Conservation (phyloP, 1,140 invertebrate species). For the Drosophila dunni region DNA sequence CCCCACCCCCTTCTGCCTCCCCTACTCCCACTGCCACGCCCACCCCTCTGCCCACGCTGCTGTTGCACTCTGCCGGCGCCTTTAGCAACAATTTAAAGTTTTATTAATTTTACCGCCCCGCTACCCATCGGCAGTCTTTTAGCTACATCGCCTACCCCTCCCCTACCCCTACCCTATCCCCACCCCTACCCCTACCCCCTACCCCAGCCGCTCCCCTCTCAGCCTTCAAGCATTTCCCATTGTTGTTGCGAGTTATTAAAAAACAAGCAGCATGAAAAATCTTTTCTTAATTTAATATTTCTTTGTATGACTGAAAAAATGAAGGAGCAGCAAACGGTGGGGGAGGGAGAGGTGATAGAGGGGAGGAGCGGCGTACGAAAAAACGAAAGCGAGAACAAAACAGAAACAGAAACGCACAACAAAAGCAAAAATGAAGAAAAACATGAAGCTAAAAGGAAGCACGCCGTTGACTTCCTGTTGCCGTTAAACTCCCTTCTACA, state of each 20-base stretch:
- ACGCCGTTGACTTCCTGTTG: constrained; percentile 61
- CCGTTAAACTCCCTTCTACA: constrained; percentile 14
- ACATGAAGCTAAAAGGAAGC: constrained; percentile 42
- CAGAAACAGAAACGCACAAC: constrained; percentile 2
- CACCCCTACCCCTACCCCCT: no score
- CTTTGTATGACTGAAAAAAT: constrained; percentile 49
- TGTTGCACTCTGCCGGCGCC: constrained; percentile 31
- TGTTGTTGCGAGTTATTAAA: constrained; percentile 76
- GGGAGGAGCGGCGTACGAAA: background rate
- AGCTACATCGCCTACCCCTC: background rate
- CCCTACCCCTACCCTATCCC: no score
- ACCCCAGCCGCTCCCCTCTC: background rate
- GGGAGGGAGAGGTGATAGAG: background rate
- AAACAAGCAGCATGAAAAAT: constrained; percentile 71
- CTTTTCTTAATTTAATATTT: constrained; percentile 79
- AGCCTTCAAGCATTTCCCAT: constrained; percentile 44
- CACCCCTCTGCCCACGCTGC: background rate
- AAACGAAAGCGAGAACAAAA: constrained; percentile 4
- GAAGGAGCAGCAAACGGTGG: background rate
- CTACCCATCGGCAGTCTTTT: constrained; percentile 16
- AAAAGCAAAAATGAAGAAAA: constrained; percentile 35
- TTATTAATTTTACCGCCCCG: constrained; percentile 73
- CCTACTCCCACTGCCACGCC: background rate
- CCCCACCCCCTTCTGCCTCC: background rate
- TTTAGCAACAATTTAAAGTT: constrained; percentile 79